A percentile compares a stretch with the other conserved stretches of the same genome.
phyloP scores from a whole-genome alignment of 2,113 vertebrate genomes.

The Carlito syrichta region DNA sequence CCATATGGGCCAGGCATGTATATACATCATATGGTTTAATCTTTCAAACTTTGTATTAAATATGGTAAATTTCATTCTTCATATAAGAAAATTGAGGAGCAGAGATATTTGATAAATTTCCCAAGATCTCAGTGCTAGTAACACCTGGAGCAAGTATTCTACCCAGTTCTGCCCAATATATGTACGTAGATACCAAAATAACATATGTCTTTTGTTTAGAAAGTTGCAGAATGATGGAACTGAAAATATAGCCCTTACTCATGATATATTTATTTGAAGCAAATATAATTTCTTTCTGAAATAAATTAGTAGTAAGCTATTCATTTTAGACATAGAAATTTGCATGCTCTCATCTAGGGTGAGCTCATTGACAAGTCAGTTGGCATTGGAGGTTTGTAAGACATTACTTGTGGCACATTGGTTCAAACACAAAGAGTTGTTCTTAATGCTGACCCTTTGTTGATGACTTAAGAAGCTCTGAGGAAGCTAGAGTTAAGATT shows the following conservation, averaged over 20 bases:
- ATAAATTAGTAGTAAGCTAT: neutral
- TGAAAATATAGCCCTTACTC: neutral
- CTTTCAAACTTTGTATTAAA: neutral
- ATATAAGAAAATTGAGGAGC: neutral
- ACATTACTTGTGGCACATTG: neutral
- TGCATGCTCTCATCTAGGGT: neutral
- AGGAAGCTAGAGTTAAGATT: neutral
- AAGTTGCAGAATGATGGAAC: neutral
- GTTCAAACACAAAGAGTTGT: neutral
- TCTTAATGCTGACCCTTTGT: neutral
- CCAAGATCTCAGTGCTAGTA: neutral
- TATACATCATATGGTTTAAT: neutral
- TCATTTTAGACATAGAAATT: constrained; percentile 21
- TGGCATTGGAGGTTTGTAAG: neutral
- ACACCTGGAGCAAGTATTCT: neutral
- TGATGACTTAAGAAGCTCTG: neutral
- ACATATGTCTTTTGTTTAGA: neutral
- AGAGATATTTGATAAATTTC: neutral
- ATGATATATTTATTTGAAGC: neutral
- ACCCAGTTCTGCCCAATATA: neutral
- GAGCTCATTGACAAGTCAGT: neutral
- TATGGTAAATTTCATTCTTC: neutral
- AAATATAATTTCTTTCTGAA: neutral
- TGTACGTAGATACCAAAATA: neutral
- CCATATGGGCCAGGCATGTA: neutral